These are phyloP conservation scores for Dolomedes plantarius DNA, from an alignment of 2,888 invertebrate species.

Conservation along the genomic window DNA sequence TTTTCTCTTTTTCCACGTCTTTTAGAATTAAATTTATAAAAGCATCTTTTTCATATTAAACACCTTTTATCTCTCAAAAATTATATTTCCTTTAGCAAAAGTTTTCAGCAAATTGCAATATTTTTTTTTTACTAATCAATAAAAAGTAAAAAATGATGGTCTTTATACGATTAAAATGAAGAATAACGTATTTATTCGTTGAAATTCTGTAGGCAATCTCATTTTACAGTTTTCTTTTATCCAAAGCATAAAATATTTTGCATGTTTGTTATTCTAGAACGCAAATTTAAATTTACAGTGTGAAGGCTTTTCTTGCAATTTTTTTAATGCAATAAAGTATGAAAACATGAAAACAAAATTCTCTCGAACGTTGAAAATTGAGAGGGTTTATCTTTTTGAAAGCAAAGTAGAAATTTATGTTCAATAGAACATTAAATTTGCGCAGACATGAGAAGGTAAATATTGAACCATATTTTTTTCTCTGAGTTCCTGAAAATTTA, in stretches of 20 bases:
- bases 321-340: background rate
- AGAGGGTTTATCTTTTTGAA: conserved; percentile 19
- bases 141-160: too few species aligned
- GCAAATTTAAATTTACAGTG: background rate
- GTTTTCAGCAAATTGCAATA: background rate
- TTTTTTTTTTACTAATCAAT: background rate
- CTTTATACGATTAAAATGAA: too few species aligned
- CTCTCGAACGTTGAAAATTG: background rate
- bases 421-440: conserved; percentile 7
- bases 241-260: background rate
- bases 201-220: background rate
- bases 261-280: background rate
- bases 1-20: too few species aligned
- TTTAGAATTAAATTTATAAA: too few species aligned
- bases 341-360: background rate
- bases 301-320: background rate
- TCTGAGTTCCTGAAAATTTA: background rate
- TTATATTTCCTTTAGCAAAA: too few species aligned
- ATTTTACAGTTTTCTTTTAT: background rate
- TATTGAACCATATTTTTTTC: background rate
- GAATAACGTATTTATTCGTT: background rate
- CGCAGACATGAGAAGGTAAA: background rate
- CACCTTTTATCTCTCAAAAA: too few species aligned
- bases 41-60: too few species aligned
- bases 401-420: conserved; percentile 17